Evolutionary conservation across 2,888 invertebrate species (phyloP).

Genomic region (Ophonus ardosiacus): DNA sequence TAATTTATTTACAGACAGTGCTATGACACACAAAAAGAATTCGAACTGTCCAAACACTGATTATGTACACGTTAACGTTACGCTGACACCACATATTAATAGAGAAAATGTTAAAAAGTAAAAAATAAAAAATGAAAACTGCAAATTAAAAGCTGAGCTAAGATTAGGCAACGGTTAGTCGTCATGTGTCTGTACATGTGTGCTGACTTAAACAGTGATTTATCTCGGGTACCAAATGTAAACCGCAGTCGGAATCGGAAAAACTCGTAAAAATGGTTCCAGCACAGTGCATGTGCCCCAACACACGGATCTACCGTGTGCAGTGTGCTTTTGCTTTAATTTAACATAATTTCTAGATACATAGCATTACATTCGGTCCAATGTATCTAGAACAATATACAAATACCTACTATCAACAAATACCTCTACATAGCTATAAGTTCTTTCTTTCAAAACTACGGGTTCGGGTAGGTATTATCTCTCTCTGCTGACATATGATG

Average conservation of each 20-base stretch:
- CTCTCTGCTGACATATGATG: slow-evolving; percentile 32
- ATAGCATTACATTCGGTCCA: not conserved
- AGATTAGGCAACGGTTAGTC: slow-evolving; percentile 76
- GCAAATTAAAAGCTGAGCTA: slow-evolving; percentile 77
- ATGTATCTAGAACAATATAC: slow-evolving; percentile 47
- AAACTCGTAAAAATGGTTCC: slow-evolving; percentile 60
- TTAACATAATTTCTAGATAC: not conserved
- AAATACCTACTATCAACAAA: slow-evolving; percentile 46
- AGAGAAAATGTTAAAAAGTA: slow-evolving; percentile 57
- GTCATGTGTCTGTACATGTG: slow-evolving; percentile 75
- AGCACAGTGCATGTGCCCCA: slow-evolving; percentile 61
- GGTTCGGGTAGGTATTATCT: slow-evolving; percentile 38
- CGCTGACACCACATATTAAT: slow-evolving; percentile 62
- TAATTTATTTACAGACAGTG: slow-evolving; percentile 61
- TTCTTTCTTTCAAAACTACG: not conserved
- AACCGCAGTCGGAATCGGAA: slow-evolving; percentile 31
- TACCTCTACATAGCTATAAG: slow-evolving; percentile 17
- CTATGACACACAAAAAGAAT: slow-evolving; percentile 64
- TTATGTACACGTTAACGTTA: slow-evolving; percentile 63
- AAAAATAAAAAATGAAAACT: slow-evolving; percentile 69
- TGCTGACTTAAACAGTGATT: slow-evolving; percentile 71
- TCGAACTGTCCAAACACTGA: slow-evolving; percentile 62
- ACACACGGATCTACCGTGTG: not conserved
- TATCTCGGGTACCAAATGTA: slow-evolving; percentile 55
- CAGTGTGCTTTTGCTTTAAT: not conserved